phyloP scores from a whole-genome alignment of 2,888 invertebrate genomes.

The Oligia fasciuncula region DNA sequence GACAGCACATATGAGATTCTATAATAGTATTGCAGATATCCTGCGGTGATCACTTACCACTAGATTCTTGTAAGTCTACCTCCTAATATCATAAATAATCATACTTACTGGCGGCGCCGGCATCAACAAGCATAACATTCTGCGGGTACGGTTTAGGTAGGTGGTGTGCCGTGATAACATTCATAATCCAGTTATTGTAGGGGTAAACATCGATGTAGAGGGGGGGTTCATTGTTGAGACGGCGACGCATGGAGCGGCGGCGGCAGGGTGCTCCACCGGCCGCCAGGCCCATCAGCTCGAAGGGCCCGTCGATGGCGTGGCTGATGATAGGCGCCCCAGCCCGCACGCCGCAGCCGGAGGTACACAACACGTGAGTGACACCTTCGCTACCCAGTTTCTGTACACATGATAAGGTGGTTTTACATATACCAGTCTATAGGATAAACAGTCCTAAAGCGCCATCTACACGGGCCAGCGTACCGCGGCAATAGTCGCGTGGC shows the following conservation, averaged over 20 bases:
- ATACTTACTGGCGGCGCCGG: conserved; percentile 54
- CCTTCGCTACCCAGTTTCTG: conserved; percentile 80
- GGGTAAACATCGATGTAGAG: conserved; percentile 84
- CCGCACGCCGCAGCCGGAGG: conserved; percentile 83
- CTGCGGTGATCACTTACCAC: neutral
- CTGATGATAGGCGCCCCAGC: conserved; percentile 81
- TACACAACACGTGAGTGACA: conserved; percentile 82
- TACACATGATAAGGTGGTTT: conserved; percentile 16
- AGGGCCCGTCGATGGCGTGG: conserved; percentile 78
- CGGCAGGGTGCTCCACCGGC: conserved; percentile 78
- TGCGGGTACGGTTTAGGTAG: conserved; percentile 81
- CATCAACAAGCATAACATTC: conserved; percentile 75
- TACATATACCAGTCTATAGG: neutral
- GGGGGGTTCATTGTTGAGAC: conserved; percentile 80
- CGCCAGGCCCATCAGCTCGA: conserved; percentile 81
- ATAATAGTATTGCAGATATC: neutral
- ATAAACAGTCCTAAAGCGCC: neutral
- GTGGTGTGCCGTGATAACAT: conserved; percentile 79
- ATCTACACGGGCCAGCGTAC: neutral
- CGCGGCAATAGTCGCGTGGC: neutral
- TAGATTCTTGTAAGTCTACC: neutral
- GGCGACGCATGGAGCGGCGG: conserved; percentile 75
- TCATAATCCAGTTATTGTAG: conserved; percentile 82
- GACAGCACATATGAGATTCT: neutral
- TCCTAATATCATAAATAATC: neutral